Conservation (phyloP, 2,888 invertebrate species). For the Epinotia brunnichana region DNA sequence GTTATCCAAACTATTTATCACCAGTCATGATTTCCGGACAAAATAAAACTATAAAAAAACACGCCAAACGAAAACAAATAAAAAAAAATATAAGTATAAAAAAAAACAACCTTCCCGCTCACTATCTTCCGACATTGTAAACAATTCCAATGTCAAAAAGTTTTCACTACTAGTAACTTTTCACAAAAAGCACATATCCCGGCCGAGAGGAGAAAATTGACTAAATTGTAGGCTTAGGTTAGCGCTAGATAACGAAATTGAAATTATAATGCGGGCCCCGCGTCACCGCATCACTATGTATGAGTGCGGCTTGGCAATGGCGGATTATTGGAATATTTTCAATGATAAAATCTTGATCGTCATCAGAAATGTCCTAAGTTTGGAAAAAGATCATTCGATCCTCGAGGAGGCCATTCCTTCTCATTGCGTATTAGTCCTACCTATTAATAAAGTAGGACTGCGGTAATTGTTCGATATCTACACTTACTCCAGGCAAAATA, state of each 20-base stretch:
- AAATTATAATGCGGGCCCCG: conserved; percentile 73
- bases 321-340: conserved; percentile 15
- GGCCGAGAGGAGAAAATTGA: conserved; percentile 49
- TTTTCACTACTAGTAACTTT: background rate
- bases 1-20: background rate
- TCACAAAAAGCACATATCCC: conserved; percentile 32
- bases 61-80: background rate
- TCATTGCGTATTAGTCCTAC: too few species aligned
- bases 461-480: too few species aligned
- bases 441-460: too few species aligned
- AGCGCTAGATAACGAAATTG: conserved; percentile 62
- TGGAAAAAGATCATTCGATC: background rate
- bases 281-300: conserved; percentile 66
- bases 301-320: conserved; percentile 50
- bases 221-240: conserved; percentile 52
- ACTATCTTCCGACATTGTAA: conserved; percentile 40
- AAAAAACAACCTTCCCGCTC: conserved; percentile 46
- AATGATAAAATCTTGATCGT: conserved; percentile 1
- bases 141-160: background rate
- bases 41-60: background rate
- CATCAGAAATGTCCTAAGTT: background rate
- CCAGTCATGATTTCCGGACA: background rate
- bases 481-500: too few species aligned
- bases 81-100: background rate
- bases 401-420: too few species aligned